Conservation (phyloP, 1,140 invertebrate species). For the Aethina tumida region DNA sequence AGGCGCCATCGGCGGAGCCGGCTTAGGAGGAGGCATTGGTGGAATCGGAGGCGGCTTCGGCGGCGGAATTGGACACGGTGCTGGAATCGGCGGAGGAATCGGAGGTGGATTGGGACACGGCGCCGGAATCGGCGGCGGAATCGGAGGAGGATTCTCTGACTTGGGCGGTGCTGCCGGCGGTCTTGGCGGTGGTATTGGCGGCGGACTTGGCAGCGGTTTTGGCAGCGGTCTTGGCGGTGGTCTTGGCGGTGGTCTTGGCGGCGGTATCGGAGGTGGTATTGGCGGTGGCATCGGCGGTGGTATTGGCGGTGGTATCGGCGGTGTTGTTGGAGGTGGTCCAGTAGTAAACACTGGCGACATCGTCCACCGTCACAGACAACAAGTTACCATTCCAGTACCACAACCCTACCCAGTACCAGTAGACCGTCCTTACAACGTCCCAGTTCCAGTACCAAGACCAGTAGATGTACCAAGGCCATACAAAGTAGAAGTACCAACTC, state of each 20-base stretch:
- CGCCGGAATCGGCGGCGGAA: constrained; percentile 3
- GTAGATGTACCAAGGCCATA: constrained; percentile 32
- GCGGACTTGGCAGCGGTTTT: constrained; percentile 1
- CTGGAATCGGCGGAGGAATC: neutral
- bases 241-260: neutral
- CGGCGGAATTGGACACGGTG: constrained; percentile 6
- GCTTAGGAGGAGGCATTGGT: neutral
- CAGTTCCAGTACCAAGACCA: constrained; percentile 29
- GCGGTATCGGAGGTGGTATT: neutral
- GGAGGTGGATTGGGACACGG: constrained; percentile 4
- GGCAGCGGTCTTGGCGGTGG: constrained; percentile 3
- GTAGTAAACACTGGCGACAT: constrained; percentile 18
- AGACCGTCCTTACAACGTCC: constrained; percentile 22
- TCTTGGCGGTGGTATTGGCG: constrained; percentile 1
- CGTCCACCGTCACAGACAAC: constrained; percentile 20
- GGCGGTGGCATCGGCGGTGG: neutral
- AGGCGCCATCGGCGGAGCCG: neutral
- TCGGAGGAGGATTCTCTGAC: constrained; percentile 1
- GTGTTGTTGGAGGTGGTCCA: neutral
- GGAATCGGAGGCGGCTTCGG: constrained; percentile 6
- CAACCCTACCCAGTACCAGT: constrained; percentile 27
- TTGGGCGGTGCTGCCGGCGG: constrained; percentile 2
- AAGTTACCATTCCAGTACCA: constrained; percentile 33
- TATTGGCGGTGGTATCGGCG: no score
- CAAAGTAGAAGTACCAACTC: constrained; percentile 27